Evolutionary conservation across 2,113 vertebrate species (phyloP), one percentile per base, ranked within the genome.

Genomic region (Oplegnathus fasciatus): DNA sequence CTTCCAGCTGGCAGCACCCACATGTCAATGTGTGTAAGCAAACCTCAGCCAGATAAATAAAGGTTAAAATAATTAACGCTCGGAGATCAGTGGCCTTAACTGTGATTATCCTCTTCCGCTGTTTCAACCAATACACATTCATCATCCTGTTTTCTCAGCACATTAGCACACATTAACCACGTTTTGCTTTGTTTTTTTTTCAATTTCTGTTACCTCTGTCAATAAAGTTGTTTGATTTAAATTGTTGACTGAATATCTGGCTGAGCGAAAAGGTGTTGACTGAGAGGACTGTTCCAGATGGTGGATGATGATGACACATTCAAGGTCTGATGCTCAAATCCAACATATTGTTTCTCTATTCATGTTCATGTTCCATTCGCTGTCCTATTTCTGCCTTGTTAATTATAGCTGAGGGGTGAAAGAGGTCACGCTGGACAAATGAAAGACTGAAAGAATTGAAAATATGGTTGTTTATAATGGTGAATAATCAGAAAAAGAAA

Each of bases 41-140:
- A 75, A 83, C 74, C 34, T 85, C 84, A 68, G 70, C 54, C 58
- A 22, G 50, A 75, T 83, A 82, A 86, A 82, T 69, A 84, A 88
- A 90, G 87, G 83, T 86, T 84, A 82, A 48, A 84, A 67, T 67
- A 74, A 90, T 88, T 85, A 91, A 82, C 26, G 24, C 54, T 26
- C 14, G 0, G 67, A 89, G 83, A 86, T 86, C 78, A 82, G 74
- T 60, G 65, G 58, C 78, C 67, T 86, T 84, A 86, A 73, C 66
- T 62, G 62, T 85, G 73, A 90, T 88, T 87, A 88, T 77, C 65
- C 54, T 89, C 82, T 77, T 80, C 65, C 13, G 7, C 52, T n/a
- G 65, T 76, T 89, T 81, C 28, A 78, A 75, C 75, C 52, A 73
- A 77, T 71, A 57, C 52, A 62, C 75, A 77, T 83, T 80, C 83